Base-by-base conservation (phyloP, 2,888 invertebrate species). In the Epinotia nisella region DNA sequence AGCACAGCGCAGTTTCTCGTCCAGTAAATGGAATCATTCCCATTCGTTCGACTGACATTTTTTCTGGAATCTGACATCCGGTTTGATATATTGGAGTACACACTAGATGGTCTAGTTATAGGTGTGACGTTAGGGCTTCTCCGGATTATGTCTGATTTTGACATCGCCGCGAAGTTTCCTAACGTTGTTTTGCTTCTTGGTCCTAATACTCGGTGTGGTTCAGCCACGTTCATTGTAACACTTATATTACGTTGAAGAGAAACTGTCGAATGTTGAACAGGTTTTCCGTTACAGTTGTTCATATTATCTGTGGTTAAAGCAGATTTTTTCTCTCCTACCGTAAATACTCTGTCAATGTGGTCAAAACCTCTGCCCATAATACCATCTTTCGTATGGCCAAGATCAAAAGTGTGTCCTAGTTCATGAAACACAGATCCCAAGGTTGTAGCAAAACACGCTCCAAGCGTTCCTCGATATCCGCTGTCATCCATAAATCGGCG, bases 351-450 rank as follows among this genome's bases (percentile, higher is more conserved):
- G 83, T 97, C 96, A 69, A 98, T 95, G 80, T 97, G 96, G 86
- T 98, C 97, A 85, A 98, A 98, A 56, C 97, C 98, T 85, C 96
- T 95, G 56, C 97, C 98, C 99, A 99, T 99, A 74, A 99, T 97
- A 19, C 99, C 99, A 78, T 96, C 95, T 79, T 95, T 95, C 0
- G 98, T 97, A 86, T 99, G 99, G 0, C 98, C 98, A 72, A 99
- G 94, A 90, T 98, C 98, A 87, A 99, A 98, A 0, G 97, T 97
- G 86, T 99, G 99, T 17, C 98, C 98, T 61, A 99, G 94, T 94
- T 99, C 99, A 87, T 99, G 99, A 55, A 98, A 96, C 10, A 97
- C 96, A 17, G 98, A 97, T 17, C 99, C 99, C 55, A 99, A 90
- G 19, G 98, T 98, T 7, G 98, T 98, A 17, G 98, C 96, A 89